Percentiles rank a stretch among this genome's conserved stretches.
These are phyloP conservation scores for Standfussiana lucernea DNA, from an alignment of 2,888 invertebrate genomes.

Conservation along the genomic window DNA sequence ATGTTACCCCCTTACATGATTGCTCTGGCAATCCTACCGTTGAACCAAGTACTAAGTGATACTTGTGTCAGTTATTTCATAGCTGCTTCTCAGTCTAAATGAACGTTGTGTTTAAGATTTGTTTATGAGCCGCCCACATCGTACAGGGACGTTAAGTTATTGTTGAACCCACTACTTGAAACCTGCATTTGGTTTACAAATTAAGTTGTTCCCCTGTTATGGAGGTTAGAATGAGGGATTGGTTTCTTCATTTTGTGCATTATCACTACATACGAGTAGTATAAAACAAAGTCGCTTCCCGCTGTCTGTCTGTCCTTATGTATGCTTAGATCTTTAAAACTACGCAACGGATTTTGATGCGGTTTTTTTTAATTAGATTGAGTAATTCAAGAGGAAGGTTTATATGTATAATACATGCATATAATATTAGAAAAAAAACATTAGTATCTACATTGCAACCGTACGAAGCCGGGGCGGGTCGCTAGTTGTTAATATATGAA, in stretches of 20 bases:
- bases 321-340: too few species aligned
- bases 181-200: constrained; percentile 58
- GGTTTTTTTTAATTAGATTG: too few species aligned
- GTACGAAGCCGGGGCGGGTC: too few species aligned
- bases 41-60: not conserved
- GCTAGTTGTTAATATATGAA: constrained; percentile 22
- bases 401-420: too few species aligned
- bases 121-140: constrained; percentile 54
- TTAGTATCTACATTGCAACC: too few species aligned
- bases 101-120: constrained; percentile 27
- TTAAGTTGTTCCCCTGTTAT: constrained; percentile 44
- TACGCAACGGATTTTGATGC: too few species aligned
- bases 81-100: constrained; percentile 36
- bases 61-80: constrained; percentile 26
- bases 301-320: too few species aligned
- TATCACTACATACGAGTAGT: too few species aligned
- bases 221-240: constrained; percentile 30
- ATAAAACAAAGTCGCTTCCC: too few species aligned
- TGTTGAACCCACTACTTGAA: constrained; percentile 50
- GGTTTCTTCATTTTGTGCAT: constrained; percentile 13
- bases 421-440: too few species aligned
- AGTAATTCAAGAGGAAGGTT: too few species aligned
- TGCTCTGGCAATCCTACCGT: not conserved
- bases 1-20: not conserved
- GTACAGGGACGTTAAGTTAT: constrained; percentile 44